These are phyloP conservation scores for Lophochroa leadbeateri DNA, from an alignment of 2,113 vertebrate species.

Conservation along the genomic window DNA sequence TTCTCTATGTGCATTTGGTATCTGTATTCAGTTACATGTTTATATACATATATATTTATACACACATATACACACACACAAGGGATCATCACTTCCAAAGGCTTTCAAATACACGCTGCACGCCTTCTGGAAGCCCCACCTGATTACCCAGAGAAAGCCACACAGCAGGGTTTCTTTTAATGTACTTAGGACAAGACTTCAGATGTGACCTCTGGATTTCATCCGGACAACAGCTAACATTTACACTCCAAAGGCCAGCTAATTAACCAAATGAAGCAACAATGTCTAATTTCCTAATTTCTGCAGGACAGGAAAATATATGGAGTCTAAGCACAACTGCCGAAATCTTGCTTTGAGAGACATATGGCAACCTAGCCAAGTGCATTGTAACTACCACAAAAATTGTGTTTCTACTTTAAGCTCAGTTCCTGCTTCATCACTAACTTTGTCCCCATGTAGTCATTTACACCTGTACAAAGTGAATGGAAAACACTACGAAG, in stretches of 20 bases:
- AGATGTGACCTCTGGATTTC: not conserved
- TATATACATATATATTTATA: not conserved
- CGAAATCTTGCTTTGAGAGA: not conserved
- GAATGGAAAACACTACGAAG: not conserved
- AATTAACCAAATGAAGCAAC: not conserved
- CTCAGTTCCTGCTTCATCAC: not conserved
- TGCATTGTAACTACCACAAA: not conserved
- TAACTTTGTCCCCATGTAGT: not conserved
- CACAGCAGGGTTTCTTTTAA: not conserved
- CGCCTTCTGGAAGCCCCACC: not conserved
- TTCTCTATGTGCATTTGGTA: not conserved
- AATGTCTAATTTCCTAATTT: not conserved
- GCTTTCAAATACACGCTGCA: not conserved
- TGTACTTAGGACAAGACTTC: not conserved
- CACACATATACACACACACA: not conserved
- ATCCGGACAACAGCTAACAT: not conserved
- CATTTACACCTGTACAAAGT: slow-evolving; percentile 38
- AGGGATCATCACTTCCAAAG: not conserved
- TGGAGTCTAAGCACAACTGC: not conserved
- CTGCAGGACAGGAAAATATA: not conserved
- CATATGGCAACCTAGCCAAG: not conserved
- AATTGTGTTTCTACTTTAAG: not conserved
- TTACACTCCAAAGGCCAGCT: not conserved
- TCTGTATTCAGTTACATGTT: not conserved
- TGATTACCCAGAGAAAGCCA: not conserved